These are phyloP conservation scores for Anguilla anguilla DNA, from an alignment of 2,797 vertebrate genomes.

Conservation along the genomic window DNA sequence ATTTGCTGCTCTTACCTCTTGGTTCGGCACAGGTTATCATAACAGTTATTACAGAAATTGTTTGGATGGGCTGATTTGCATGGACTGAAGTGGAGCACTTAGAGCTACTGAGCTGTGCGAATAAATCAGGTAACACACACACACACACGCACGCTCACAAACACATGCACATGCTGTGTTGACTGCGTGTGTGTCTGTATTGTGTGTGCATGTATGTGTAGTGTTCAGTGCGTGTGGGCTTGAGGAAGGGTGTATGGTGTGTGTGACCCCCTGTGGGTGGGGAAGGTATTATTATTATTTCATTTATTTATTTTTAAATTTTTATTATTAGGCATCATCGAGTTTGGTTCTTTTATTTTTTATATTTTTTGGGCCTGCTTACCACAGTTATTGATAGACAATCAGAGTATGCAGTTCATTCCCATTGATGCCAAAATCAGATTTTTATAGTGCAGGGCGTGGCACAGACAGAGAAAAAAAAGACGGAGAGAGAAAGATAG, in stretches of 20 bases:
- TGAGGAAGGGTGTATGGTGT: not conserved
- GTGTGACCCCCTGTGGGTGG: no score
- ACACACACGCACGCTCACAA: not conserved
- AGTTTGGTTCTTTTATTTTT: constrained; percentile 48
- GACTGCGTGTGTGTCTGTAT: not conserved
- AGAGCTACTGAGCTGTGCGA: not conserved
- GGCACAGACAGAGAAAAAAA: not conserved
- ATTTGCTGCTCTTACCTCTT: not conserved
- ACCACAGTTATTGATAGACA: not conserved
- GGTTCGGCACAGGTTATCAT: constrained; percentile 16
- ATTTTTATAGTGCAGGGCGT: no score
- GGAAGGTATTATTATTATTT: constrained; percentile 7
- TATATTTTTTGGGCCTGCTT: constrained; percentile 43
- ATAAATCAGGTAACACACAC: not conserved
- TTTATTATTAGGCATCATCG: constrained; percentile 65
- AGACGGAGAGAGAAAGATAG: not conserved
- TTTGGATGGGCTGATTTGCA: constrained; percentile 44
- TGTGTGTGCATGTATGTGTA: not conserved
- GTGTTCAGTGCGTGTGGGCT: not conserved
- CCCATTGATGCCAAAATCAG: no score
- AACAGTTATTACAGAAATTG: constrained; percentile 22
- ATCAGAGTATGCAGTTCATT: no score
- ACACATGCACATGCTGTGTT: no score
- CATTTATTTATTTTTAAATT: constrained; percentile 58
- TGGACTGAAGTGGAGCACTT: constrained; percentile 61